A percentile compares a stretch with the other conserved stretches of the same genome.
These are phyloP conservation scores for Acyrthosiphon pisum DNA, from an alignment of 1,140 invertebrate species.

Conservation along the genomic window DNA sequence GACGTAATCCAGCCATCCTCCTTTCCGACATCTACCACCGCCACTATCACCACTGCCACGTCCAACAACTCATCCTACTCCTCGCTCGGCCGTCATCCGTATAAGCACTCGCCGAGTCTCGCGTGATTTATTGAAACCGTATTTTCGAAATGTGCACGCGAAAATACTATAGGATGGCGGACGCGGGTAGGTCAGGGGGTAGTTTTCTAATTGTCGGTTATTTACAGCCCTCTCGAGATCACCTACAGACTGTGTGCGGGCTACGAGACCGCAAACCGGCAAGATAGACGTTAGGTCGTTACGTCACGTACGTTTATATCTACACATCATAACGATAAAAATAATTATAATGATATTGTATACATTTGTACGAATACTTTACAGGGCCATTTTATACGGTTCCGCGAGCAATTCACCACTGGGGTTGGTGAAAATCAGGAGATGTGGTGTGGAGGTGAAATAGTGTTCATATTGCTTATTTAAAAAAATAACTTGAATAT, in stretches of 20 bases:
- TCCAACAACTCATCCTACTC: not conserved
- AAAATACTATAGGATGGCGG: not conserved
- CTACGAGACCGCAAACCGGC: not conserved
- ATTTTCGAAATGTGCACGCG: not conserved
- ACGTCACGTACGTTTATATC: not conserved
- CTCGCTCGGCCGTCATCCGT: not conserved
- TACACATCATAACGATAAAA: too few species aligned
- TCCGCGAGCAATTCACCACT: too few species aligned
- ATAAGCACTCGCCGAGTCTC: too few species aligned
- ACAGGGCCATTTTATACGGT: too few species aligned
- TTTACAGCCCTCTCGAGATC: slow-evolving; percentile 13
- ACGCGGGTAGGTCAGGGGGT: not conserved
- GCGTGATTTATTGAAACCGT: not conserved
- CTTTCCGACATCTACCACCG: not conserved
- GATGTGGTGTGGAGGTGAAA: too few species aligned
- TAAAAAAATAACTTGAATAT: too few species aligned
- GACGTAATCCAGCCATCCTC: not conserved
- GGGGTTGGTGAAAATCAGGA: too few species aligned
- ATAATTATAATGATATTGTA: too few species aligned
- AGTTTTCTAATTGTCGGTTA: slow-evolving; percentile 17
- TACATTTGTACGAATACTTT: too few species aligned
- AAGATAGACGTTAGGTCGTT: not conserved
- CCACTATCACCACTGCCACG: not conserved
- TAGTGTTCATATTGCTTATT: too few species aligned
- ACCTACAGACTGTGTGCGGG: not conserved